Percentiles rank a stretch among this genome's conserved stretches.
Evolutionary conservation across 2,113 vertebrate genomes (phyloP).

Genomic region (Pygoscelis antarcticus): DNA sequence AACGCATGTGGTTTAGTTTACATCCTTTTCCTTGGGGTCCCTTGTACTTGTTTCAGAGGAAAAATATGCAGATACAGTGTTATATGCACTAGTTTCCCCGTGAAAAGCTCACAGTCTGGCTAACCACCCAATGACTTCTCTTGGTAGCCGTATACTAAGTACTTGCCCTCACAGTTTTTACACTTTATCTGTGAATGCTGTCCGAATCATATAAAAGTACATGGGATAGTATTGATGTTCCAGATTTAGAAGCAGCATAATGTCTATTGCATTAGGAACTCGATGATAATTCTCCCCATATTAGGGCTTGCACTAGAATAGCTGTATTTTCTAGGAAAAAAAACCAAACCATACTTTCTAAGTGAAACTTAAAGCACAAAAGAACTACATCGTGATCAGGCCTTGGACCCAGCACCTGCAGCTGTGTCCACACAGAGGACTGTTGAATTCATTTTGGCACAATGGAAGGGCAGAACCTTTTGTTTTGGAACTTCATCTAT

Average conservation of each 20-base stretch:
- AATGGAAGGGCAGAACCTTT: not conserved
- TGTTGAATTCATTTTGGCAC: not conserved
- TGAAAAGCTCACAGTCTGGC: not conserved
- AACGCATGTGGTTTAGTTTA: not conserved
- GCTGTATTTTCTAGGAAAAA: not conserved
- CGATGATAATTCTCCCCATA: not conserved
- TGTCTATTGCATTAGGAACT: not conserved
- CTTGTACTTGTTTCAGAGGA: not conserved
- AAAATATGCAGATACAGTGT: not conserved
- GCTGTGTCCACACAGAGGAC: fast-evolving
- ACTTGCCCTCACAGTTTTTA: not conserved
- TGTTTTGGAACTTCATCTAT: not conserved
- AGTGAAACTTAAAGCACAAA: not conserved
- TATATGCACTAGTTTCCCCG: not conserved
- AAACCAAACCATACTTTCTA: not conserved
- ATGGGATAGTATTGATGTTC: not conserved
- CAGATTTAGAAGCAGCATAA: not conserved
- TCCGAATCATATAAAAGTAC: not conserved
- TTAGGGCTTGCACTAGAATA: not conserved
- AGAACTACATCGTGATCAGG: not conserved
- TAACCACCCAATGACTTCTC: not conserved
- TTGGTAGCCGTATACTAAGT: not conserved
- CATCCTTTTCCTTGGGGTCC: not conserved
- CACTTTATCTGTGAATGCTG: not conserved
- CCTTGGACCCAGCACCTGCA: not conserved